Evolutionary conservation across 2,113 vertebrate species (phyloP).

Genomic region (Rousettus leschenaultii): DNA sequence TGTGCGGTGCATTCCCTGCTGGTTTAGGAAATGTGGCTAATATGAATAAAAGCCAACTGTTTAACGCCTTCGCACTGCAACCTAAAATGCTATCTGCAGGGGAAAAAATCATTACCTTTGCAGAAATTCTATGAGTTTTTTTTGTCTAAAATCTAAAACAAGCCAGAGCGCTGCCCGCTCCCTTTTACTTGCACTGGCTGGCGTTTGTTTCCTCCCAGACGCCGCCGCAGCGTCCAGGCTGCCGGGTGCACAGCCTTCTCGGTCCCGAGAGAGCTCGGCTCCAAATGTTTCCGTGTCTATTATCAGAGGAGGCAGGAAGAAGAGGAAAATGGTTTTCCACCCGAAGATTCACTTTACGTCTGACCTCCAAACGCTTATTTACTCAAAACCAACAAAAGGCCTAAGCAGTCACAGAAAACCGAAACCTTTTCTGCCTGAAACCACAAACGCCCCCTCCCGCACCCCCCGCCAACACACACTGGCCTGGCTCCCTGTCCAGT

Average conservation of each 20-base stretch:
- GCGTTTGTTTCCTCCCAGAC: neutral
- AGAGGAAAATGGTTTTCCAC: neutral
- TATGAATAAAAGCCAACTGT: neutral
- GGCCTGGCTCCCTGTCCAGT: constrained; percentile 72
- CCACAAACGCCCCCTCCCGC: neutral
- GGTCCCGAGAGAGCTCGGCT: neutral
- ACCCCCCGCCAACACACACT: no score
- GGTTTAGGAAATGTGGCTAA: neutral
- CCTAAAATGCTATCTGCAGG: neutral
- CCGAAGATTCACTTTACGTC: no score
- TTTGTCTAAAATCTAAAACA: neutral
- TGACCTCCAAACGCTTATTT: neutral
- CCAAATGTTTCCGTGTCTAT: neutral
- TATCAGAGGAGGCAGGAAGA: neutral
- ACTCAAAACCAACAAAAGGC: neutral
- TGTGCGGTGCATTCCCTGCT: neutral
- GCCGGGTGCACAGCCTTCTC: neutral
- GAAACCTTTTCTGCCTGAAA: neutral
- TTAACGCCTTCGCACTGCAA: neutral
- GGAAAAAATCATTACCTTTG: neutral
- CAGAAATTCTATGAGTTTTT: neutral
- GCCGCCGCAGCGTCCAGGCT: neutral
- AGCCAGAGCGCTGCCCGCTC: neutral
- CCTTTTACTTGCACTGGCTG: neutral
- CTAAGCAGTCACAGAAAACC: neutral